A percentile compares a stretch with the other conserved stretches of the same genome.
These are phyloP conservation scores for Heterodera schachtii DNA, from an alignment of 1,140 invertebrate genomes.

Conservation along the genomic window DNA sequence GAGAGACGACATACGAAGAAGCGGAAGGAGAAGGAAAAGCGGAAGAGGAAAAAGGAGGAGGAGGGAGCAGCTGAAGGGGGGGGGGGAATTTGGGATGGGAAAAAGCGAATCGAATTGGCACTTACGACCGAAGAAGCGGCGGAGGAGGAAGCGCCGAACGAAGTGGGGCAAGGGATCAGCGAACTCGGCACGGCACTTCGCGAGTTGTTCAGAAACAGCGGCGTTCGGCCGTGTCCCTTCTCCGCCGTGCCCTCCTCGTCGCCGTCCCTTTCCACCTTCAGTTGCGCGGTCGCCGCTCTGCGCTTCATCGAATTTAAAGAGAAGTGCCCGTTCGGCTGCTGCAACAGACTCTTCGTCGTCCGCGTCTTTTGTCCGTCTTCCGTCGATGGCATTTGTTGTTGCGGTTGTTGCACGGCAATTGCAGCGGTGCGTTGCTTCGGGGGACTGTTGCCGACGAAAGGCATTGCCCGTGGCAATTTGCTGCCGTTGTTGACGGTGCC, in stretches of 20 bases:
- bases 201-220: background rate
- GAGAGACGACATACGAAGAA: background rate
- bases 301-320: background rate
- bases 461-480: conserved; percentile 2
- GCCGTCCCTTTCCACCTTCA: background rate
- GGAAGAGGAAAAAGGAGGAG: background rate
- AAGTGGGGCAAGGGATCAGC: background rate
- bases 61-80: background rate
- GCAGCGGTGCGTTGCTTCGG: background rate
- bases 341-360: background rate
- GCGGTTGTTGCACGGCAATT: background rate
- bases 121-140: background rate
- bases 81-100: too few relatives aligned
- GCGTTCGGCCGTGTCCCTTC: background rate
- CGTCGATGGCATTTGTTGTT: background rate
- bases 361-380: background rate
- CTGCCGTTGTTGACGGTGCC: background rate
- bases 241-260: background rate
- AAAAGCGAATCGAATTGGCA: too few relatives aligned
- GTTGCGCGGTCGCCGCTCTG: too few relatives aligned
- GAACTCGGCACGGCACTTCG: background rate
- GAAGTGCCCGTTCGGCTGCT: background rate
- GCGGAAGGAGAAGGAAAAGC: background rate
- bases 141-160: background rate
- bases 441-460: background rate